These are phyloP conservation scores for Eidolon dupreanum DNA, from an alignment of 2,797 vertebrate species.

Conservation along the genomic window DNA sequence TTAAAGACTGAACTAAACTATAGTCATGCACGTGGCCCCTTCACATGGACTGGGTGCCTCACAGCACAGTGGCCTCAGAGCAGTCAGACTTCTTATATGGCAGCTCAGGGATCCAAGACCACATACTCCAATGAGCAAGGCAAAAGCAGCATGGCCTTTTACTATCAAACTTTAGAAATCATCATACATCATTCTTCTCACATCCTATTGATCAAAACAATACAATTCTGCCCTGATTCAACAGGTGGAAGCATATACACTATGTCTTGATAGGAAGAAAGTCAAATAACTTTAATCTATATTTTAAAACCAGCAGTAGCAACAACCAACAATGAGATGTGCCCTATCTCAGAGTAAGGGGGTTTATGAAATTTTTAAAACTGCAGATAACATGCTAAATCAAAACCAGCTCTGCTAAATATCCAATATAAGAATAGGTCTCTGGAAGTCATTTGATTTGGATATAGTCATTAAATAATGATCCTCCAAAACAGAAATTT, in stretches of 20 bases:
- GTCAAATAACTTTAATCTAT: not conserved
- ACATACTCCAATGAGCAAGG: not conserved
- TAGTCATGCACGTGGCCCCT: too few species aligned
- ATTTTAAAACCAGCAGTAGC: not conserved
- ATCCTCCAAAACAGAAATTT: constrained; percentile 11
- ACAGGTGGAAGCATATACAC: not conserved
- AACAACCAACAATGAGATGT: not conserved
- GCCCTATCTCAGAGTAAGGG: not conserved
- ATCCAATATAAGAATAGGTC: not conserved
- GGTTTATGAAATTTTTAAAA: not conserved
- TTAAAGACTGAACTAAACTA: not conserved
- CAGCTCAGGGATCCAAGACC: not conserved
- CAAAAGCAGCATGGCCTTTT: not conserved
- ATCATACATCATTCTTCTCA: not conserved
- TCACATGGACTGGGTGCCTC: not conserved
- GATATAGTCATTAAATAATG: not conserved
- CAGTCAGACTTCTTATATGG: not conserved
- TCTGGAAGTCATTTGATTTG: not conserved
- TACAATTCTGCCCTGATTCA: not conserved
- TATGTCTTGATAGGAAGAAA: not conserved
- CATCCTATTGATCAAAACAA: not conserved
- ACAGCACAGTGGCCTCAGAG: not conserved
- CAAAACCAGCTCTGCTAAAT: constrained; percentile 16
- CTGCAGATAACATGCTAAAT: not conserved
- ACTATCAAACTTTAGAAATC: not conserved